Evolutionary conservation across 2,797 vertebrate genomes (phyloP), one percentile per base, ranked within the genome.

Genomic region (Gastrophryne carolinensis): DNA sequence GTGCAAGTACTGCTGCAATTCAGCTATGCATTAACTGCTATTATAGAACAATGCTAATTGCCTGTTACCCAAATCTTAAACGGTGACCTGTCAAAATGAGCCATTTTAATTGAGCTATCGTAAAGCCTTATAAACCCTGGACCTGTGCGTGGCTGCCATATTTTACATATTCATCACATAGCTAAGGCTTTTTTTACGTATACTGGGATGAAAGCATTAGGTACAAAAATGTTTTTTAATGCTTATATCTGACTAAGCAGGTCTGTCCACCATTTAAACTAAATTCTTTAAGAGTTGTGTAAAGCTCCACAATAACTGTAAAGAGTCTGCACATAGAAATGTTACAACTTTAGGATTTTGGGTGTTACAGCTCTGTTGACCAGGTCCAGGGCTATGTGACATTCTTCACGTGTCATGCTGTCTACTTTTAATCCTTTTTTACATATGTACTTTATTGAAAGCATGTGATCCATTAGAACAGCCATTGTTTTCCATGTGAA

Each of bases 21-120:
- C 32, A 4, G 15, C 34, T 54, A 68, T 19, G 26, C 4, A 57
- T 57, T 68, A 56, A 41, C 50, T 69, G 66, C 66, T 56, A 56
- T 69, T 69, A 69, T 57, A 69, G 11, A 69, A 30, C 66, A 56
- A 69, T 57, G 66, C 6, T 41, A 69, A 69, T 57, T 29, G 50
- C 52, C 35, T 56, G 35, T 37, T 56, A 56, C 2, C 35, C 29
- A 57, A 69, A 56, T 35, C 19, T 35, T 12, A 37, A 56, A 32
- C 7, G 29, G 15, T 32, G 15, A n/a, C 54, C n/a, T 57, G 23
- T 56, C 52, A 12, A 30, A 17, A 29, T 39, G 66, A 69, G 66
- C 35, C 52, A 21, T 41, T 24, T 26, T 19, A 44, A 30, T 27
- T 17, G 49, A 56, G 35, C 23, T 12, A 15, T 39, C 10, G 3